A percentile compares a stretch with the other conserved stretches of the same genome.
Evolutionary conservation across 2,113 vertebrate species (phyloP).

Genomic region (Engystomops pustulosus): DNA sequence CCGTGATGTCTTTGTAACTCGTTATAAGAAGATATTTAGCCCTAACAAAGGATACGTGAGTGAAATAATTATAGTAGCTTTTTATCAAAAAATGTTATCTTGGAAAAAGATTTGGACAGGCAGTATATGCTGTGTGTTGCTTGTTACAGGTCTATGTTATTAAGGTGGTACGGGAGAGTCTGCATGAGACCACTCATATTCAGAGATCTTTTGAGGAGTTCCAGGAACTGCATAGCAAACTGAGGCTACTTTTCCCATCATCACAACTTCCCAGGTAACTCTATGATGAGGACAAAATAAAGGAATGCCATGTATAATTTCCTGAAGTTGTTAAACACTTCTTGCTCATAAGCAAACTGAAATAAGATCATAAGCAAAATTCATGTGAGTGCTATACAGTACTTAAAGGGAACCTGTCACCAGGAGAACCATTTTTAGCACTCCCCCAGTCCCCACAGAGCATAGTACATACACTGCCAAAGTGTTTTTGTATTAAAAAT

Average conservation of each 20-base stretch:
- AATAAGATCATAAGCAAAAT: no score
- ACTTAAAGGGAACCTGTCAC: no score
- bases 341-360: no score
- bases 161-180: slow-evolving; percentile 86
- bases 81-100: background rate
- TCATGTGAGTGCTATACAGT: no score
- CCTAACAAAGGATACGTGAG: slow-evolving; percentile 91
- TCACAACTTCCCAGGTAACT: slow-evolving; percentile 89
- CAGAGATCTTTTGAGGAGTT: slow-evolving; percentile 96
- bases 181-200: slow-evolving; percentile 78
- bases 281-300: background rate
- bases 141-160: slow-evolving; percentile 84
- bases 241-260: slow-evolving; percentile 90
- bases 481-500: no score
- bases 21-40: slow-evolving; percentile 81
- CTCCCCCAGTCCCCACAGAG: no score
- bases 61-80: slow-evolving; percentile 34
- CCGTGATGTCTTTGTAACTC: slow-evolving; percentile 84
- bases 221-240: slow-evolving; percentile 92
- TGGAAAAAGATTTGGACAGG: no score
- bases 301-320: no score
- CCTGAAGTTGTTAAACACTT: no score
- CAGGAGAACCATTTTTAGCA: no score
- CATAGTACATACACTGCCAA: no score
- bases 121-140: background rate